Percentiles rank a stretch among this genome's conserved stretches.
Conservation (phyloP, 2,113 vertebrate species). For the Odocoileus hemionus region DNA sequence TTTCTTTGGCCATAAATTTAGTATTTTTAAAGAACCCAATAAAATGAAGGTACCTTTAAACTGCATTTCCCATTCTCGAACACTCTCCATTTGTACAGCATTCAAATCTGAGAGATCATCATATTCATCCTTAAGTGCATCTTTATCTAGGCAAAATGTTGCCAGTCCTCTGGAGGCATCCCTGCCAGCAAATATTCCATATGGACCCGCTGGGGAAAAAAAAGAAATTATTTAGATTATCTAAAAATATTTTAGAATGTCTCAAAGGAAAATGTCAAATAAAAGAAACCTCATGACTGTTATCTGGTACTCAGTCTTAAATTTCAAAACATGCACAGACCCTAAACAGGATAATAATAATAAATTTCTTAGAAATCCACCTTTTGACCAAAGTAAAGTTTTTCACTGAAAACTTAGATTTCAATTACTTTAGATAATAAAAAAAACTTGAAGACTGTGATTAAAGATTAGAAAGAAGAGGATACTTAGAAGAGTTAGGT, state of each 20-base stretch:
- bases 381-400: not conserved
- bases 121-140: conserved; percentile 95
- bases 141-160: conserved; percentile 97
- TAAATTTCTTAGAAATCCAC: conserved; percentile 12
- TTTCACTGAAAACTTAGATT: not conserved
- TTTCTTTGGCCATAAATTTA: not conserved
- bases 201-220: conserved; percentile 88
- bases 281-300: not conserved
- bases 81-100: conserved; percentile 99
- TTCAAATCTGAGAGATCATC: conserved; percentile 98
- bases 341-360: not conserved
- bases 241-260: not conserved
- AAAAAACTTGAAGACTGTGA: not conserved
- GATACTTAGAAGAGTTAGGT: not conserved
- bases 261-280: conserved; percentile 7
- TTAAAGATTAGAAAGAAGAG: not conserved
- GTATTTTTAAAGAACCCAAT: not conserved
- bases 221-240: conserved; percentile 38
- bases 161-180: conserved; percentile 97
- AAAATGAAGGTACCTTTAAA: conserved; percentile 90
- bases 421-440: not conserved
- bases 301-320: not conserved
- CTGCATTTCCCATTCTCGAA: conserved; percentile 99
- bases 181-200: conserved; percentile 97
- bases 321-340: conserved; percentile 6